Percentiles rank a stretch among this genome's conserved stretches.
Evolutionary conservation across 2,888 invertebrate species (phyloP).

Genomic region (Agriopis leucophaearia): DNA sequence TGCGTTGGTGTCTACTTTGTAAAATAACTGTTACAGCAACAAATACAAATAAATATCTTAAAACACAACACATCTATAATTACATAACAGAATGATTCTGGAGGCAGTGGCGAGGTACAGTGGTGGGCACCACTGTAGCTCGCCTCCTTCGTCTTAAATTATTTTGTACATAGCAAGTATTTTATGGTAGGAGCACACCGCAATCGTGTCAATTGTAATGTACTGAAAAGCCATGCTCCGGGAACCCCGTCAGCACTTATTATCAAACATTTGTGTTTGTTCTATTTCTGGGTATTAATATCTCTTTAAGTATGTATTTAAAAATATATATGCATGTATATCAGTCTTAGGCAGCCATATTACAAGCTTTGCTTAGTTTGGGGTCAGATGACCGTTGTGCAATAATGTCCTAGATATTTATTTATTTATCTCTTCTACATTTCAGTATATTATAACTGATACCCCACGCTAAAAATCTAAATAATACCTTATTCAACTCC

Average conservation of each 20-base stretch:
- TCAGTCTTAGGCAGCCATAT: too few species aligned
- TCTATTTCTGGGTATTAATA: too few species aligned
- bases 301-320: too few species aligned
- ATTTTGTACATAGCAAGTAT: not conserved
- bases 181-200: not conserved
- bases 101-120: not conserved
- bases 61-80: constrained; percentile 19
- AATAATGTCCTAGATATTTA: too few species aligned
- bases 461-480: not conserved
- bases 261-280: too few species aligned
- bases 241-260: not conserved
- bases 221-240: not conserved
- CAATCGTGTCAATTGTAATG: not conserved
- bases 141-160: not conserved
- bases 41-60: constrained; percentile 24
- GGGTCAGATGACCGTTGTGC: too few species aligned
- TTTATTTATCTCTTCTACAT: too few species aligned
- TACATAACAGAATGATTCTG: constrained; percentile 19
- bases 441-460: not conserved
- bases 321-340: too few species aligned
- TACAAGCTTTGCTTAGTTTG: too few species aligned
- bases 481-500: not conserved
- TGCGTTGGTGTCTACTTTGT: constrained; percentile 1
- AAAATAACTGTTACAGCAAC: constrained; percentile 14
- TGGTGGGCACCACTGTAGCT: too few species aligned